These are phyloP conservation scores for Atherix ibis DNA, from an alignment of 2,888 invertebrate genomes.

Conservation along the genomic window DNA sequence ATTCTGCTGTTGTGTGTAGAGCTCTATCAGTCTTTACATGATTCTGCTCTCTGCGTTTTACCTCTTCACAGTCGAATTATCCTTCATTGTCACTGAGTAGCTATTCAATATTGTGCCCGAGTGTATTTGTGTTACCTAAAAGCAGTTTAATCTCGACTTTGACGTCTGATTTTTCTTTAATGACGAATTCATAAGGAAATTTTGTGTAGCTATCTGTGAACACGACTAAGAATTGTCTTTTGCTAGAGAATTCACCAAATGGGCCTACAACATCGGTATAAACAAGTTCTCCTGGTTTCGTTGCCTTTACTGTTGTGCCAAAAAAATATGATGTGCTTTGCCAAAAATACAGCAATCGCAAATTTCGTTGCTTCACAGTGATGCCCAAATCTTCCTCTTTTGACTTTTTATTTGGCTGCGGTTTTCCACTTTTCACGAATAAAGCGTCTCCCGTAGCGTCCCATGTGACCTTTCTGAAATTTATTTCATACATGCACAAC, in stretches of 20 bases:
- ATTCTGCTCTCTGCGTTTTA: background rate
- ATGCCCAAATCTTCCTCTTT: background rate
- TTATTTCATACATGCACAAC: background rate
- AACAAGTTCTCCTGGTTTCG: background rate
- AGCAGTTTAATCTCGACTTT: background rate
- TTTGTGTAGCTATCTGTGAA: background rate
- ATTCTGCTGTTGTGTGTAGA: conserved; percentile 15
- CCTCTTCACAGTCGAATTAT: background rate
- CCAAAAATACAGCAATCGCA: background rate
- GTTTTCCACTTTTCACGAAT: no score
- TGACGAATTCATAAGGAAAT: background rate
- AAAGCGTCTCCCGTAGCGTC: no score
- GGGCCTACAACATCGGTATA: background rate
- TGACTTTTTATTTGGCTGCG: no score
- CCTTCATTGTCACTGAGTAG: background rate
- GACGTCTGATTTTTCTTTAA: background rate
- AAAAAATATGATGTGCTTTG: background rate
- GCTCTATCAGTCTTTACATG: conserved; percentile 1
- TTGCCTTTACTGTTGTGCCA: background rate
- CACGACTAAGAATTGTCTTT: background rate
- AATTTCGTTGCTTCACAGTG: background rate
- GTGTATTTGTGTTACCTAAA: background rate
- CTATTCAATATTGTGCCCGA: background rate
- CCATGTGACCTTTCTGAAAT: background rate
- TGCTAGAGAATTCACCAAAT: background rate